Conservation (phyloP, 2,888 invertebrate genomes). For the Noctua janthina region DNA sequence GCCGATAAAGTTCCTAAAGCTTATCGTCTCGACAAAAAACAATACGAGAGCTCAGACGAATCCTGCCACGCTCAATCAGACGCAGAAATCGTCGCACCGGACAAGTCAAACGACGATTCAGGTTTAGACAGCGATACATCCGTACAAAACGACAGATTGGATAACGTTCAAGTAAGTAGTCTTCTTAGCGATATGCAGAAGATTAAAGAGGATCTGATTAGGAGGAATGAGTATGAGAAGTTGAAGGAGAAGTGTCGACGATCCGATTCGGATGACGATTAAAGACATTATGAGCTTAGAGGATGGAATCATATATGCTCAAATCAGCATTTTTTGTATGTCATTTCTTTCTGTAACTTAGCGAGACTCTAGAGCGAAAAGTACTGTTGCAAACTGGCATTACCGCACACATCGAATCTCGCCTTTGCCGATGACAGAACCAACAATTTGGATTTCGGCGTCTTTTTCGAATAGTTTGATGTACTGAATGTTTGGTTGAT, state of each 20-base stretch:
- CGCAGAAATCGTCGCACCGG: slow-evolving; percentile 64
- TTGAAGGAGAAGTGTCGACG: slow-evolving; percentile 81
- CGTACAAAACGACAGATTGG: slow-evolving; percentile 69
- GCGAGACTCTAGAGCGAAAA: background rate
- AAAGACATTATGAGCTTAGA: slow-evolving; percentile 14
- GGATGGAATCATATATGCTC: background rate
- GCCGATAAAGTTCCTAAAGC: slow-evolving; percentile 85
- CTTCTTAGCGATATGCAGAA: slow-evolving; percentile 86
- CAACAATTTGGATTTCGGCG: background rate
- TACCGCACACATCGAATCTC: background rate
- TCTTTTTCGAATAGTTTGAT: too few species aligned
- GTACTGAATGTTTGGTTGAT: too few species aligned
- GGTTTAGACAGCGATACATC: slow-evolving; percentile 82
- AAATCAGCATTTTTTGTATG: background rate
- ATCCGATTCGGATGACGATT: slow-evolving; percentile 82
- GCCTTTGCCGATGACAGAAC: background rate
- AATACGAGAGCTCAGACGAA: slow-evolving; percentile 77
- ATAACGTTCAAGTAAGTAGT: slow-evolving; percentile 83
- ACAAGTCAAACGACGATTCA: slow-evolving; percentile 79
- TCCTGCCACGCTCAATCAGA: slow-evolving; percentile 73
- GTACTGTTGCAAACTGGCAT: background rate
- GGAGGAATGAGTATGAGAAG: slow-evolving; percentile 84
- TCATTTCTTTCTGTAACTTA: slow-evolving; percentile 6
- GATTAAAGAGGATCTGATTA: slow-evolving; percentile 83
- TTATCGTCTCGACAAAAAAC: slow-evolving; percentile 76